Evolutionary conservation across 2,113 vertebrate genomes (phyloP), one percentile per base, ranked within the genome.

Genomic region (Litocranius walleri): DNA sequence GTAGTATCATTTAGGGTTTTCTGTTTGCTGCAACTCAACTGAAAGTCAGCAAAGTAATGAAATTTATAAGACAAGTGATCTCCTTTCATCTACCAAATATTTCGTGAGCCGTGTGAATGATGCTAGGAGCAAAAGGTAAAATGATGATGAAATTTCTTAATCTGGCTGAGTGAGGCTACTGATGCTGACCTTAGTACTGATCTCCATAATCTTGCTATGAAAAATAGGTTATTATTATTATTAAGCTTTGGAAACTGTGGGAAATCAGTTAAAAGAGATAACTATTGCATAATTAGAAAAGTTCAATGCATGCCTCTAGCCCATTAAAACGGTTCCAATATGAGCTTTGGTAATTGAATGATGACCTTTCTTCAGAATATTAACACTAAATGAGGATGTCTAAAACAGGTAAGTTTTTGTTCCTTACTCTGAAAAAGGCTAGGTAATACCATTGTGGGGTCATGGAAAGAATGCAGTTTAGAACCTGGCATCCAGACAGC

Each of bases 211-310:
- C 54, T 80, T 86, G 12, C 54, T 27, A 56, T 83, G 36, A n/a
- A 96, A 62, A 83, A 90, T 92, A 92, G 74, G n/a, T 50, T 94
- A 16, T 74, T 82, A n/a, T 80, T 94, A 80, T 85, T 48, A 74
- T 61, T 94, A 62, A 95, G 48, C 23, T 91, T 91, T 30, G 14
- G 64, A 84, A 86, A 95, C 80, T 15, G 64, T 25, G 61, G 36
- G 52, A 81, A 91, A 93, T 64, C 45, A 54, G 50, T 21, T 67
- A 67, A 92, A 77, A 92, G 71, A 16, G 43, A 83, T 91, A 61
- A 71, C 19, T 78, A 9, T n/a, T 43, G 14, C 62, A 3, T 25
- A 81, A 59, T 25, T 88, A 7, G 40, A 74, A 71, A 95, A 52
- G 15, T 43, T 91, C 56, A 93, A 19, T 15, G 82, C n/a, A 82